Conservation (phyloP, 2,113 vertebrate species). For the Phodopus roborovskii region DNA sequence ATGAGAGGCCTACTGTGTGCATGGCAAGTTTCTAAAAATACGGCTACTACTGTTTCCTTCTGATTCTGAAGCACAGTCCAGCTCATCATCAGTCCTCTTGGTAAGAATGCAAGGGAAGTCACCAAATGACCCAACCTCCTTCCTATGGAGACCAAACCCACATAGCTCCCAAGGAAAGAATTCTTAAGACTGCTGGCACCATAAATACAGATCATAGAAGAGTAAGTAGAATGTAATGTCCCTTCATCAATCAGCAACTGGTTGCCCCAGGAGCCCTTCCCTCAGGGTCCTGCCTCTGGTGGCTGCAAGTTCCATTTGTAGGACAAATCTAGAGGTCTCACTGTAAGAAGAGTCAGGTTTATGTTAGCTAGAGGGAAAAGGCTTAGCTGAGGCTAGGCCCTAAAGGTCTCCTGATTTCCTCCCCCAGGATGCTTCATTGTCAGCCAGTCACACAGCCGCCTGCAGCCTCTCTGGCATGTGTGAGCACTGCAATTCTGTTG, state of each 20-base stretch:
- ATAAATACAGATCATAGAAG: background rate
- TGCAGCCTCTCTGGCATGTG: background rate
- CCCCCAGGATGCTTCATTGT: background rate
- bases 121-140: background rate
- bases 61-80: background rate
- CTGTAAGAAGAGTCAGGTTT: background rate
- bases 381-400: background rate
- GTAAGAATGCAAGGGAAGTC: background rate
- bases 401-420: background rate
- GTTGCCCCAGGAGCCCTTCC: too few species aligned
- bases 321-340: background rate
- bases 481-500: background rate
- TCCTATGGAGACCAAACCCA: background rate
- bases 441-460: fast-evolving
- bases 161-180: background rate
- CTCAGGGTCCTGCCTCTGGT: background rate
- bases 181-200: background rate
- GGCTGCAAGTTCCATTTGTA: background rate
- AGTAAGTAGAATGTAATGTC: background rate
- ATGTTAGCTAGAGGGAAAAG: background rate
- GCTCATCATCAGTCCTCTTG: background rate
- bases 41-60: background rate
- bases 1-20: fast-evolving
- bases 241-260: background rate
- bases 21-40: background rate